Evolutionary conservation across 2,113 vertebrate species (phyloP).

Genomic region (Petrocephalus microphthalmus): DNA sequence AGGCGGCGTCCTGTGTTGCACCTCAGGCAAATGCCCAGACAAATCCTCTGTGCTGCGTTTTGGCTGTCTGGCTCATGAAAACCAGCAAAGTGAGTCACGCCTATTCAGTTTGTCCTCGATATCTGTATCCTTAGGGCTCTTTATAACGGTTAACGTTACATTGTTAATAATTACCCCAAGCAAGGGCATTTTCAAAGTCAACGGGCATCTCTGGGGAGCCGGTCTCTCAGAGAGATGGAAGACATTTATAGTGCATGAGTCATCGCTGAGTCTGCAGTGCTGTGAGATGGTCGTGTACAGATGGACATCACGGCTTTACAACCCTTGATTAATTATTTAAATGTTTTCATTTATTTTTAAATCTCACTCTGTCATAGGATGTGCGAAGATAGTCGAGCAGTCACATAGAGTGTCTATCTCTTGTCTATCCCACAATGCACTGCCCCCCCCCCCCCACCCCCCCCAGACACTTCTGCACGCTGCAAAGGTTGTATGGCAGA

Average conservation of each 20-base stretch:
- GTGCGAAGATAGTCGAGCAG: background rate
- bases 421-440: background rate
- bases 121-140: background rate
- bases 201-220: background rate
- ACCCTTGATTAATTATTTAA: background rate
- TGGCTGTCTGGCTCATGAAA: background rate
- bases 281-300: background rate
- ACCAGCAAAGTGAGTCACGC: background rate
- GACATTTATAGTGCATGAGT: background rate
- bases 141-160: background rate
- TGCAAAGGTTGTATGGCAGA: constrained; percentile 84
- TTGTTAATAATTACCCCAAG: background rate
- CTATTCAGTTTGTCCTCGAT: background rate
- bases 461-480: constrained; percentile 84
- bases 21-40: background rate
- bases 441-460: background rate
- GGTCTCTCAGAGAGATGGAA: background rate
- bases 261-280: background rate
- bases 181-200: background rate
- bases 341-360: constrained; percentile 11
- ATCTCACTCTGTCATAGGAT: background rate
- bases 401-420: background rate
- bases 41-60: background rate
- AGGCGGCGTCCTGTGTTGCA: background rate
- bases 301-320: background rate